Evolutionary conservation across 1,140 invertebrate species (phyloP), one percentile per base, ranked within the genome.

Genomic region (Andrena cerasifolii): DNA sequence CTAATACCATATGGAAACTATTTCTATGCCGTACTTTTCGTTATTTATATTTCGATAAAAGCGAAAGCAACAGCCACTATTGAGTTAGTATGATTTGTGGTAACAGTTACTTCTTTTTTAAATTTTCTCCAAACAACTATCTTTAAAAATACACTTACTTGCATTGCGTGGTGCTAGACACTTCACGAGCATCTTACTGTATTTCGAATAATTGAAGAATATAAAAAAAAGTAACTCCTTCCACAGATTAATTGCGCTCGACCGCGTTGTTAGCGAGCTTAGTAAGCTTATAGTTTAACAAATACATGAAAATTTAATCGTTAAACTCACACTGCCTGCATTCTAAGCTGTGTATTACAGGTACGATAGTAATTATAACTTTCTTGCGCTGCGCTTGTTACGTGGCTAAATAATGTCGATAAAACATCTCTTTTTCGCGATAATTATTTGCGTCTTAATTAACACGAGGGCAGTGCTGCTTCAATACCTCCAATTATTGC

Each of bases 401-500:
- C 3, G 14, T 56, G 14, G 31, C n/a, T 56, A 56, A 56, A 18
- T 56, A 56, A 49, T 49, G 16, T 49, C 12, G 47, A 49, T 21
- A 49, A 49, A 49, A 49, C 18, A 49, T 49, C 47, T 49, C n/a
- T n/a, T n/a, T 21, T 56, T 18, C 6, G 7, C n/a, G 54, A 31
- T 56, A 56, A 56, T 1, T 56, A 7, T 16, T 56, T 56, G 31
- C n/a, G 4, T 56, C 54, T 56, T 31, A 56, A 56, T 56, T 56
- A 56, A 0, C 16, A 28, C 12, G 26, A 18, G 26, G 28, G 3
- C 26, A 8, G 18, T 21, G 24, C 1, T 49, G 5, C 10, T 16
- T 14, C 2, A 2, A 0, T 31, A 21, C 14, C 10, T 49, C 2
- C 8, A 66, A 18, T 36, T 53, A 16, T 4, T 14, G 2, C 5